Evolutionary conservation across 1,140 invertebrate genomes (phyloP), one percentile per base, ranked within the genome.

Genomic region (Samia ricini): DNA sequence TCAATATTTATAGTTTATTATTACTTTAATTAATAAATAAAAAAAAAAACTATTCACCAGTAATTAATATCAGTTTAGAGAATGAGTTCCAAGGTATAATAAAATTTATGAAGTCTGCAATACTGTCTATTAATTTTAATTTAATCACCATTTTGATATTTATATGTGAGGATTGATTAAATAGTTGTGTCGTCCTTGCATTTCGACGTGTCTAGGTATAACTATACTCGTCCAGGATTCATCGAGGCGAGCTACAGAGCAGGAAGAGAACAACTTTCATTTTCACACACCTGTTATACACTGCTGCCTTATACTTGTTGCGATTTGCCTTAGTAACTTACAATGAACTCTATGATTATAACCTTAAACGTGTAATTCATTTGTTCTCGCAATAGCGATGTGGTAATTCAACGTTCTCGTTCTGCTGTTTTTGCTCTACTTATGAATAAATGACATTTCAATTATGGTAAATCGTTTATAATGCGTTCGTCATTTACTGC

Each of bases 241-340:
- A 62, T 60, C 83, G 81, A 82, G 84, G 79, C 76, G 64, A 87
- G 76, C 84, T 69, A 72, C 78, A 77, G 74, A 88, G 65, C 85
- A 89, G 87, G 87, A 89, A 89, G 85, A 78, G 81, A 87, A 88
- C 87, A 87, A 89, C 87, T 89, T 89, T 89, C 87, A 83, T 85
- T 89, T 89, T 88, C 80, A 80, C 81, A 69, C 85, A 89, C 26
- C 26, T 33, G 55, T 29, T 23, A 49, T 24, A 22, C 26, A 26
- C 29, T 36, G 26, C 26, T 20, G 56, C 56, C 74, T 77, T 74
- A 71, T 75, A 73, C 64, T 71, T 71, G n/a, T n/a, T n/a, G 69
- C 58, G 63, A 52, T 60, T 67, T 66, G 15, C 61, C 50, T 57
- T 55, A 48, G 51, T 66, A 68, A 61, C 60, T 54, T 24, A 81